Base-by-base conservation (phyloP, 2,888 invertebrate species). In the Chymomyza amoena region DNA sequence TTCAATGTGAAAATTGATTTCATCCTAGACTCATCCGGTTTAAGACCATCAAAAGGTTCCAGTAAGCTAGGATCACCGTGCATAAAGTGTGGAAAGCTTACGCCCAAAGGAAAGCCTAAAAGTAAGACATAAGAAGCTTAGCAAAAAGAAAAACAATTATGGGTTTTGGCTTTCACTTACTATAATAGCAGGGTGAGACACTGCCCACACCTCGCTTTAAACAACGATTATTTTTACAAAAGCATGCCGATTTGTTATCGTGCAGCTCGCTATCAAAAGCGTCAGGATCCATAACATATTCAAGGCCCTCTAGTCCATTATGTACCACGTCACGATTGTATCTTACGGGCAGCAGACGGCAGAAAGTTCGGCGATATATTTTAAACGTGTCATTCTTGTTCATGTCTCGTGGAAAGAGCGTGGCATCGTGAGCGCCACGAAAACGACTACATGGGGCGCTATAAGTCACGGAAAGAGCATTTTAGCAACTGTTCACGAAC, bases 361-460 rank as follows among this genome's bases (percentile, higher is more conserved):
- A 97, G 84, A 97, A 95, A 0, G 96, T 94, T 79, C 95, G 94
- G 28, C 96, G 93, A 90, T 94, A 97, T 7, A 96, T 89, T 16
- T 93, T 91, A 73, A 97, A 92, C 0, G 92, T 91, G 65, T 92
- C 92, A 68, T 93, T 92, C 28, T 92, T 90, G 5, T 91, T 90
- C 64, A 97, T 83, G 61, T 93, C 92, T 1, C 93, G 91, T 0
- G 96, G 95, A 80, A 96, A 96, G 1, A 94, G 90, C 0, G 95
- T 93, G 0, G 96, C 97, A 89, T 97, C 97, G 75, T 94, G 95
- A 0, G 93, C 89, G 18, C 96, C 95, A 76, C 93, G 93, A 16
- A 96, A 92, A 4, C 93, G 92, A 88, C 96, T 95, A 90, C 97
- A 97, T 56, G 90, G 91, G 0, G 93, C 92, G 66, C 95, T 93